Conservation (phyloP, 2,113 vertebrate genomes). For the Aegithalos caudatus region DNA sequence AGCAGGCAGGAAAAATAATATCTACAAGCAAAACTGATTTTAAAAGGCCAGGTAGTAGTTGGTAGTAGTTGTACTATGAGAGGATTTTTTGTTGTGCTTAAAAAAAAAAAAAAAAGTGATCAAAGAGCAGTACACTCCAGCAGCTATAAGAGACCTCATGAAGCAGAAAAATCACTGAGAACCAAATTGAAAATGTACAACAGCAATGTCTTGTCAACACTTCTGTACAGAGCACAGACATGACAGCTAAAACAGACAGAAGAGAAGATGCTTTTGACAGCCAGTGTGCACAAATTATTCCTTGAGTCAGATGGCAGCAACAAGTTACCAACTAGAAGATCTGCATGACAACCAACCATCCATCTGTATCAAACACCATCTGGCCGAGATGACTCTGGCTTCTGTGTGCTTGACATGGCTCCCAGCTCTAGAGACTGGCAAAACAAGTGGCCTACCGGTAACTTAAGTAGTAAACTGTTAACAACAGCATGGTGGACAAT, state of each 20-base stretch:
- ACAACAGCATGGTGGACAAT: slow-evolving; percentile 60
- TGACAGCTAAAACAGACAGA: slow-evolving; percentile 86
- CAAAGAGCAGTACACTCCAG: slow-evolving; percentile 69
- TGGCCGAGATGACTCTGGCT: slow-evolving; percentile 80
- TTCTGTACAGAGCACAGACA: slow-evolving; percentile 85
- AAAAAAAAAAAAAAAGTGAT: slow-evolving; percentile 41
- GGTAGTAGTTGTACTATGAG: slow-evolving; percentile 25
- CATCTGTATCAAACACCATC: slow-evolving; percentile 83
- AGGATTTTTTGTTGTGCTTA: not conserved
- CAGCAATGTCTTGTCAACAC: slow-evolving; percentile 86
- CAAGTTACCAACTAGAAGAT: slow-evolving; percentile 83
- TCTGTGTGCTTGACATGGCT: slow-evolving; percentile 79
- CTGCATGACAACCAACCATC: slow-evolving; percentile 84
- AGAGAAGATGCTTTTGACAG: slow-evolving; percentile 86
- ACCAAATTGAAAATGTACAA: slow-evolving; percentile 85
- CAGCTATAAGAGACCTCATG: slow-evolving; percentile 71
- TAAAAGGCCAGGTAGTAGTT: slow-evolving; percentile 48
- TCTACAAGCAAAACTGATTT: slow-evolving; percentile 23
- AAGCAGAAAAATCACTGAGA: slow-evolving; percentile 79
- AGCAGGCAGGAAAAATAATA: slow-evolving; percentile 37
- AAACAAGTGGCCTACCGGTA: slow-evolving; percentile 78
- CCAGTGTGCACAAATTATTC: slow-evolving; percentile 83
- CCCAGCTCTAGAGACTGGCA: slow-evolving; percentile 76
- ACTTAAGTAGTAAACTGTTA: slow-evolving; percentile 73
- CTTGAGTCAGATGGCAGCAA: slow-evolving; percentile 85